Conservation (phyloP, 2,113 vertebrate genomes). For the Castor canadensis region DNA sequence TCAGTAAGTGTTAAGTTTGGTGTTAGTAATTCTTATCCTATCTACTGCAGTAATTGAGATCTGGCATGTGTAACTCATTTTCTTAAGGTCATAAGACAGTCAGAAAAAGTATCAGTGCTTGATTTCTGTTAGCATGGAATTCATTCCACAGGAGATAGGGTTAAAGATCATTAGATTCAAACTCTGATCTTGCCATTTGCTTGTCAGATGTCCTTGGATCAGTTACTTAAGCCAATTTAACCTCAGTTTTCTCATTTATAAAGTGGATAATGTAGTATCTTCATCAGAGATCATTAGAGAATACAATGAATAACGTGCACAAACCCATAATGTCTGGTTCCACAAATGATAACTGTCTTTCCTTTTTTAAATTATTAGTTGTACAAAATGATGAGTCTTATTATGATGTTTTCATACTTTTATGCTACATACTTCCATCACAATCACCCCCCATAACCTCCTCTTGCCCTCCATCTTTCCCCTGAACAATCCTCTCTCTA, state of each 20-base stretch:
- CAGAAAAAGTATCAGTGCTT: background rate
- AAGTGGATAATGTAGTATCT: background rate
- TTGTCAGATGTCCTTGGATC: background rate
- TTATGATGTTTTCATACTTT: too few species aligned
- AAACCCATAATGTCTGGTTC: background rate
- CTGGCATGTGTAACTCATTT: background rate
- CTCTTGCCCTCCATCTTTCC: too few species aligned
- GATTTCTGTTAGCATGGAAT: background rate
- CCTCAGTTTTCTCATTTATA: background rate
- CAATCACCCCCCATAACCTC: too few species aligned
- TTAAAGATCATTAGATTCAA: background rate
- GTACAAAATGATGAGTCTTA: too few species aligned
- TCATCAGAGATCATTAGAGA: background rate
- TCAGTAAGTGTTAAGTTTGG: background rate
- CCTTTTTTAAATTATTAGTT: background rate
- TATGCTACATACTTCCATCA: too few species aligned
- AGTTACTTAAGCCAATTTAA: background rate
- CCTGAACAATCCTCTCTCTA: too few species aligned
- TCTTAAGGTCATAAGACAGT: background rate
- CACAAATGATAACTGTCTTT: background rate
- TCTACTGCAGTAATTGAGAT: background rate
- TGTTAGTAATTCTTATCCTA: background rate
- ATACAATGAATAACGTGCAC: background rate
- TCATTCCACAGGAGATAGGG: background rate
- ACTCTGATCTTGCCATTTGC: background rate